A percentile compares a stretch with the other conserved stretches of the same genome.
Conservation (phyloP, 1,140 invertebrate species). For the Coenobita brevimanus region DNA sequence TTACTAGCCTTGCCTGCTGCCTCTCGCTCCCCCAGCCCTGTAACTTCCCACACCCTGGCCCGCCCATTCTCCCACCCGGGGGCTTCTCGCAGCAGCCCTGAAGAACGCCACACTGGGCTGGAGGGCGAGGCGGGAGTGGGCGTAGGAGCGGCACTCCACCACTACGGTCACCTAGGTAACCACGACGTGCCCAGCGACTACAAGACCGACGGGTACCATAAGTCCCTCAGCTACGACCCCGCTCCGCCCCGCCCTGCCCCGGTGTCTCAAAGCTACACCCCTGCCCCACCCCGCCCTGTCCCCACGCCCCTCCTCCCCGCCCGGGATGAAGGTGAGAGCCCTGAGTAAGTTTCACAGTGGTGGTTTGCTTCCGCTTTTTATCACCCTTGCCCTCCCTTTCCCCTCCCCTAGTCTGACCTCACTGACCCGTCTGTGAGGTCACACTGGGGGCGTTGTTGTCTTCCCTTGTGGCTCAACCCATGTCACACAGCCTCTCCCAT, state of each 20-base stretch:
- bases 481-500: no score
- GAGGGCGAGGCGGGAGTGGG: background rate
- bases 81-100: slow-evolving; percentile 44
- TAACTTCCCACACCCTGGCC: slow-evolving; percentile 72
- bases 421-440: no score
- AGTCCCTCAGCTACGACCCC: slow-evolving; percentile 52
- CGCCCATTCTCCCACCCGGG: slow-evolving; percentile 69
- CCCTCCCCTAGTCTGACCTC: slow-evolving; percentile 6
- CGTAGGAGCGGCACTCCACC: background rate
- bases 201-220: slow-evolving; percentile 35
- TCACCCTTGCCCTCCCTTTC: slow-evolving; percentile 22
- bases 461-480: no score
- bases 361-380: slow-evolving; percentile 59
- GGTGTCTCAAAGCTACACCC: background rate
- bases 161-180: slow-evolving; percentile 49
- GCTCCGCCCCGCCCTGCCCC: background rate
- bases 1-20: slow-evolving; percentile 86
- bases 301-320: slow-evolving; percentile 76
- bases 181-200: slow-evolving; percentile 45
- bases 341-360: slow-evolving; percentile 80
- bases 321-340: slow-evolving; percentile 83
- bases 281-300: slow-evolving; percentile 29
- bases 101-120: slow-evolving; percentile 24
- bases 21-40: slow-evolving; percentile 80
- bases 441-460: slow-evolving; percentile 12